Base-by-base conservation (phyloP, 2,888 invertebrate genomes). In the Melieria picta region DNA sequence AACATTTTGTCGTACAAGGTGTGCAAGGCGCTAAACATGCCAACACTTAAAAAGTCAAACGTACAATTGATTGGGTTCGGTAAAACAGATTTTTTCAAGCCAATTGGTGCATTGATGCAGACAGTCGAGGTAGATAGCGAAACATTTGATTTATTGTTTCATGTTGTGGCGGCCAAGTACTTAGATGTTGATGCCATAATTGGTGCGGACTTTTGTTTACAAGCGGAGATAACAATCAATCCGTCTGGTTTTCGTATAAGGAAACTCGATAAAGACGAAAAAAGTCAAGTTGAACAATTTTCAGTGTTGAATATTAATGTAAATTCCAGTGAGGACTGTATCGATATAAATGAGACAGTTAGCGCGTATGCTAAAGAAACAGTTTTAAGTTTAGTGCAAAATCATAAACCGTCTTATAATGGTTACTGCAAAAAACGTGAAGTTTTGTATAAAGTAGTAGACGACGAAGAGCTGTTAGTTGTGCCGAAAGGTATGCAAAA, bases 131-230 rank as follows among this genome's bases (percentile, higher is more conserved):
- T 43, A 11, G 62, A 48, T 43, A 30, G 45, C 7, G 46, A 56
- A 30, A 42, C 16, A 52, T 65, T 52, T 42, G 43, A 11, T 55
- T 9, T 65, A 47, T 9, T 10, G 56, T 65, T 46, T 55, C 47
- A 52, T 30, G 65, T 65, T 43, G 65, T 65, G 7, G 55, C 65
- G 46, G 46, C 52, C 3, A 43, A 63, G 10, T 67, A 65, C 56
- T 58, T 73, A 10, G 70, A 71, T 11, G 58, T 71, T 43, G 64
- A 70, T 3, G 56, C 68, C 2, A 60, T 72, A 1, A 11, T 72
- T 7, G 72, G 64, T 46, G 64, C 65, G 13, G 65, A 72, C 5
- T 69, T 69, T 46, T 62, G 62, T 47, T 43, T 13, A 7, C 13
- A 62, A 16, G 56, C 62, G 3, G 65, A 72, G 57, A 11, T 72